Base-by-base conservation (phyloP, 2,113 vertebrate genomes). In the Hemicordylus capensis region DNA sequence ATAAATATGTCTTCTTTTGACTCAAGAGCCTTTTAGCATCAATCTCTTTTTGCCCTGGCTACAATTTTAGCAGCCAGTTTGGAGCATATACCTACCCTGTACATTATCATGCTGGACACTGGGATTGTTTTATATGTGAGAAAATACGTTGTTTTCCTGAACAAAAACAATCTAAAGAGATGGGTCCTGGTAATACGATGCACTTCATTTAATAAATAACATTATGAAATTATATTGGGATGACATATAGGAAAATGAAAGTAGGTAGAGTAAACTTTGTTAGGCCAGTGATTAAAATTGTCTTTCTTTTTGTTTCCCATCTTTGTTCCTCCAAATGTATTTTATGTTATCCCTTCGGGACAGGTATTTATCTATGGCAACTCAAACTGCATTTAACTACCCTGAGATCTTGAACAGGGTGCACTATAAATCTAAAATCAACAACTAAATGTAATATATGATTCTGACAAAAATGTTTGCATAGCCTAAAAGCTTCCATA, bases 1-100 rank as follows among this genome's bases (percentile, higher is more conserved):
- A 79, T 88, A 82, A 28, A 1, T 83, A 22, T 89, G 75, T 89
- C 80, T 85, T 11, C 24, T 75, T 80, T 86, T 90, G 39, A 90
- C 63, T 48, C 64, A 75, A 4, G 17, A 20, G 2, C 70, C 85
- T 17, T 93, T 88, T 58, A 84, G 31, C 20, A 94, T 86, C 70
- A 91, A 77, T 69, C 59, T 51, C 0, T 26, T 42, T 26, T 2
- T 51, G n/a, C 79, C 56, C 79, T 70, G 44, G 3, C 46, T 67
- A 20, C 85, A 84, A 77, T 22, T 22, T 79, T 56, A 72, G 6
- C 11, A 83, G 11, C 1, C 7, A 58, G 75, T 31, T 80, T 80
- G 54, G 56, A 79, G 42, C 34, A 58, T 4, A 44, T 26, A 59
- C 56, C 74, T 56, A 34, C n/a, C 6, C 66, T 64, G 42, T 51